Evolutionary conservation across 2,113 vertebrate species (phyloP).

Genomic region (Menidia beryllina): DNA sequence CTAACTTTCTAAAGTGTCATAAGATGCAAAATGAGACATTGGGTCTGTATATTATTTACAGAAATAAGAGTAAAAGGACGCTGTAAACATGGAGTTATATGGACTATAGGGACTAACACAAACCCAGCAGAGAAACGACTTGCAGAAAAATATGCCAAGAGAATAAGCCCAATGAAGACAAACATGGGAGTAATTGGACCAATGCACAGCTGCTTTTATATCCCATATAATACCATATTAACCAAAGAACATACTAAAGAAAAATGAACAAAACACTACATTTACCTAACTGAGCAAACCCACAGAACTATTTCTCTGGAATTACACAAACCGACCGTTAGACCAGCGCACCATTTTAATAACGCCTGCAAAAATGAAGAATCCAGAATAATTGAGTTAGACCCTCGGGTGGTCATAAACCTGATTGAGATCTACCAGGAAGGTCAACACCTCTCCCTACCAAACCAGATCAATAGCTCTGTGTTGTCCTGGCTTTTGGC

Average conservation of each 20-base stretch:
- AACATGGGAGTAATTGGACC: no score
- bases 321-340: conserved; percentile 25
- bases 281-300: background rate
- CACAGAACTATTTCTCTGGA: background rate
- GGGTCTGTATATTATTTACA: background rate
- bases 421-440: conserved; percentile 48
- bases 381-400: conserved; percentile 33
- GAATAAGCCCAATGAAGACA: no score
- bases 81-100: background rate
- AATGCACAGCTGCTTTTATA: no score
- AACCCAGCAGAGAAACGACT: background rate
- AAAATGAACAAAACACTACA: background rate
- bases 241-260: background rate
- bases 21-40: no score
- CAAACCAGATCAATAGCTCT: conserved; percentile 68
- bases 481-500: conserved; percentile 55
- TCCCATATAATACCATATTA: background rate
- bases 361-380: conserved; percentile 23
- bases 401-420: conserved; percentile 56
- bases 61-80: background rate
- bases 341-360: conserved; percentile 17
- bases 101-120: background rate
- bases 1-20: no score
- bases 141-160: background rate
- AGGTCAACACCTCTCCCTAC: conserved; percentile 55